Evolutionary conservation across 2,888 invertebrate species (phyloP), one percentile per base, ranked within the genome.

Genomic region (Polydrusus tereticollis): DNA sequence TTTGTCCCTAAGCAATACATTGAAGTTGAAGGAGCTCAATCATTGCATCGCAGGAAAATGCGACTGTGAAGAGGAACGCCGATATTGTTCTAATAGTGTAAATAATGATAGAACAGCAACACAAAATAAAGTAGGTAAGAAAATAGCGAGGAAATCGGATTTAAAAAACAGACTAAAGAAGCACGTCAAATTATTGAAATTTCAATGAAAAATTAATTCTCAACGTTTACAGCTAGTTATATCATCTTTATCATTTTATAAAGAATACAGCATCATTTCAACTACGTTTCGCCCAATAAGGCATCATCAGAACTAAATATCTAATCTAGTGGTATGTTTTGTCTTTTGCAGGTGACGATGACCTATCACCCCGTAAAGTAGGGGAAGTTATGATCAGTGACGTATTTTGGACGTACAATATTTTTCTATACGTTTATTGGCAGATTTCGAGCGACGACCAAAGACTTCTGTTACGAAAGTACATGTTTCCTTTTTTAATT

Each of bases 341-440:
- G n/a, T n/a, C n/a, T 52, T 5, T 52, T 52, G 8, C 52, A 52
- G 50, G 18, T 6, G 2, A 47, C 23, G 52, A 52, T 29, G 52
- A 29, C n/a, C 8, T 45, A 1, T 23, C 29, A 14, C 29, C 29
- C 14, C 52, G 26, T 1, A 14, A 29, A 52, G 16, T 14, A 6
- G 1, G 14, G 4, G 52, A 29, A 29, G 16, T 52, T 16, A 52
- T 52, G 29, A 14, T 52, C 1, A 52, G 52, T 12, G 29, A 8
- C 14, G 52, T 52, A 8, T 52, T 52, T 29, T 52, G 52, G 52
- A 52, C 52, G 2, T 52, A 52, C 16, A 26, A 52, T 52, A 29
- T 52, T 52, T 52, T 52, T 52, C 6, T 52, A 26, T 29, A n/a
- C 16, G 21, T 29, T 8, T 52, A 52, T 29, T 52, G 52, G 26